phyloP scores from a whole-genome alignment of 2,113 vertebrate genomes.

The Hemichromis elongatus region DNA sequence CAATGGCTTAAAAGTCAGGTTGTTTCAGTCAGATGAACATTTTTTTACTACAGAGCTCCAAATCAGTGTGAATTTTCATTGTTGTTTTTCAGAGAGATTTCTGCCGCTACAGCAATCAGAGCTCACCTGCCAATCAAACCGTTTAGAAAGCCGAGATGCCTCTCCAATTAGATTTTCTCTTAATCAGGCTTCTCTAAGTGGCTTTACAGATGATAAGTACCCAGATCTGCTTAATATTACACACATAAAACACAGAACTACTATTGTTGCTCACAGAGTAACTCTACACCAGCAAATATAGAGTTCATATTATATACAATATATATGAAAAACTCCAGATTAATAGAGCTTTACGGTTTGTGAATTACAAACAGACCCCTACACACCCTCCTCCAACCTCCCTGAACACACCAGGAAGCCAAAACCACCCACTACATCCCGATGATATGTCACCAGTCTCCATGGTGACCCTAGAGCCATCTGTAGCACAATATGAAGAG shows the following conservation, averaged over 20 bases:
- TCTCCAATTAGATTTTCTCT: neutral
- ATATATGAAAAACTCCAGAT: neutral
- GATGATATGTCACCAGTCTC: conserved; percentile 22
- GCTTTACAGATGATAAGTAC: neutral
- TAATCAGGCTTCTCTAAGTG: neutral
- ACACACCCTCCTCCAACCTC: neutral
- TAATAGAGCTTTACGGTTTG: neutral
- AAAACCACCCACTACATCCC: neutral
- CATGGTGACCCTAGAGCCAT: conserved; percentile 26
- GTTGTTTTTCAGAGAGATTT: neutral
- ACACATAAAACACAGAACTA: neutral
- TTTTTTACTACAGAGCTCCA: neutral
- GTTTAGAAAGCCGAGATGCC: neutral
- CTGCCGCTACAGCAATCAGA: neutral
- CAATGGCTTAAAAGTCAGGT: neutral
- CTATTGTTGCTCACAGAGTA: neutral
- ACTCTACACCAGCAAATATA: neutral
- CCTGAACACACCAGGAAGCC: neutral
- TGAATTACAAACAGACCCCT: neutral
- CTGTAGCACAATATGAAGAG: neutral
- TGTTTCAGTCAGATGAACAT: neutral
- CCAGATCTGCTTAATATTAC: neutral
- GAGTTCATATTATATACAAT: neutral
- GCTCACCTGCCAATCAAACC: neutral
- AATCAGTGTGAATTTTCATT: neutral